A percentile compares a stretch with the other conserved stretches of the same genome.
Conservation (phyloP, 2,888 invertebrate genomes). For the Stictocephala bisonia region DNA sequence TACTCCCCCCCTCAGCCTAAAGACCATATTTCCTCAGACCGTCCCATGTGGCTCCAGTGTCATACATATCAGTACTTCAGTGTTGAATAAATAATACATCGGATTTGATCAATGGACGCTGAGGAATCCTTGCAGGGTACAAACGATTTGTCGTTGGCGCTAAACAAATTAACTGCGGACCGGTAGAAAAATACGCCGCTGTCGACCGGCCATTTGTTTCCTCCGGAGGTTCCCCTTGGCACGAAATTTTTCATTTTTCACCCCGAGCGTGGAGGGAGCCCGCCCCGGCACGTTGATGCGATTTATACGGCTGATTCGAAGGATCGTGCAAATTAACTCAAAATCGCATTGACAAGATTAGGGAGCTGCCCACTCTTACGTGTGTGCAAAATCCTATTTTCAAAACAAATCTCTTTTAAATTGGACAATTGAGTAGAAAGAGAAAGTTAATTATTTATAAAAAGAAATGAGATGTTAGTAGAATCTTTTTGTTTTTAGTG, state of each 20-base stretch:
- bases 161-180: conserved; percentile 45
- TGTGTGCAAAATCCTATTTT: too few relatives aligned
- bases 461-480: too few relatives aligned
- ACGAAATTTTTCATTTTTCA: conserved; percentile 38
- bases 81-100: conserved; percentile 28
- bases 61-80: too few relatives aligned
- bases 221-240: conserved; percentile 24
- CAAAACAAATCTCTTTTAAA: too few relatives aligned
- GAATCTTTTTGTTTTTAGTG: too few relatives aligned
- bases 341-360: conserved; percentile 1
- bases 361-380: too few relatives aligned
- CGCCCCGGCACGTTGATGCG: conserved; percentile 27
- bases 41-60: neutral
- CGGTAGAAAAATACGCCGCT: conserved; percentile 41
- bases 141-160: conserved; percentile 41
- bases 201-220: conserved; percentile 38
- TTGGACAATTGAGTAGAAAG: too few relatives aligned
- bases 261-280: neutral
- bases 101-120: conserved; percentile 43
- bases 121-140: conserved; percentile 40
- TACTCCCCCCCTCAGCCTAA: too few relatives aligned
- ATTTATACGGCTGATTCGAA: conserved; percentile 28
- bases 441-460: too few relatives aligned
- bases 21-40: conserved; percentile 10
- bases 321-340: conserved; percentile 31